Base-by-base conservation (phyloP, 1,140 invertebrate species). In the Orussus abietinus region DNA sequence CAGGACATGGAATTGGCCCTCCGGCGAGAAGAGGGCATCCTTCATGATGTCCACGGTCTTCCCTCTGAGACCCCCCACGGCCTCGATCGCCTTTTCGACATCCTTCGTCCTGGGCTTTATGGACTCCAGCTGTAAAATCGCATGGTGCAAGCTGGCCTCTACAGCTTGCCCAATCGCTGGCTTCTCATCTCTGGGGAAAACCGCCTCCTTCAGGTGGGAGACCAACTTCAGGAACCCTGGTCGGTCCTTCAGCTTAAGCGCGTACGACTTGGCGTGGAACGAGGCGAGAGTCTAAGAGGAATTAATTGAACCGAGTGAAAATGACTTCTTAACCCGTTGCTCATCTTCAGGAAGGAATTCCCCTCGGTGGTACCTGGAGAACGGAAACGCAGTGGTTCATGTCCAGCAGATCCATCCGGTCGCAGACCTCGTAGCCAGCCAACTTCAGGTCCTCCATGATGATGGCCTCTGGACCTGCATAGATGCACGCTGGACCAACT, bases 391-490 rank as follows among this genome's bases (percentile, higher is more conserved):
- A 57, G 28, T 76, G 73, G 2, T 68, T 51, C 4, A 64, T 38
- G 34, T 72, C 63, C 1, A 74, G 43, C 4, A 70, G 55, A 14
- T 58, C 32, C 3, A 42, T 30, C 35, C 64, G 53, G 3, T 71
- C 57, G 9, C 47, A 47, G 25, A 64, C 55, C 1, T 5, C 9
- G 36, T 63, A 75, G 12, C 69, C 63, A 3, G 39, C 26, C 0
- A 49, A 32, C 11, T 50, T 32, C 4, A 77, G 46, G 49, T 77
- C 75, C 29, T 72, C 62, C 59, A 77, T 59, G 12, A 75, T 57
- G 11, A 74, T 64, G 21, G 59, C 53, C 3, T 55, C 28, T 1
- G 15, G 7, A 22, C 64, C 52, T 3, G 61, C 53, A 4, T 55
- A 42, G 32, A 64, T 31, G 28, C 51, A 59, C 5, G 32, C 41